Conservation (phyloP, 2,888 invertebrate genomes). For the Adelphocoris suturalis region DNA sequence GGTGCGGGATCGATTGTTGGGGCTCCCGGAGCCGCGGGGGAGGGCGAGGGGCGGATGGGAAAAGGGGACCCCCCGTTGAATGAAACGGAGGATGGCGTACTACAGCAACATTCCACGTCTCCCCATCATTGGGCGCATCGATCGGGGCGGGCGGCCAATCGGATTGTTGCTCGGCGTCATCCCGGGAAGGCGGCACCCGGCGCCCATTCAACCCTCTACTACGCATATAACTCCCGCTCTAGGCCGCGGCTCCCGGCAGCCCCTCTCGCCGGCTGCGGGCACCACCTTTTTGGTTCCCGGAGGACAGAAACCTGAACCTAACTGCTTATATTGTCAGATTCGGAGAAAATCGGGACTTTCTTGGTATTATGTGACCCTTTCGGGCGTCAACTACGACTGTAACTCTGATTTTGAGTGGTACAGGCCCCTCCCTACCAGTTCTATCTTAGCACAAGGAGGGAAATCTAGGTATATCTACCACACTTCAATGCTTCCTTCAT, state of each 20-base stretch:
- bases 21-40: neutral
- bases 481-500: too few relatives aligned
- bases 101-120: slow-evolving; percentile 68
- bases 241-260: neutral
- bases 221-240: slow-evolving; percentile 52
- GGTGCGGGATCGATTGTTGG: neutral
- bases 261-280: neutral
- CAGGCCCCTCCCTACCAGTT: too few relatives aligned
- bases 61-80: slow-evolving; percentile 31
- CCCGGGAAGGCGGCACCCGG: slow-evolving; percentile 50
- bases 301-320: neutral
- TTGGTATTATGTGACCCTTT: too few relatives aligned
- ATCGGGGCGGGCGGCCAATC: slow-evolving; percentile 60
- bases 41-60: neutral
- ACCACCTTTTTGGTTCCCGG: neutral
- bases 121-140: slow-evolving; percentile 67
- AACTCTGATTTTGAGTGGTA: too few relatives aligned
- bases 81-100: slow-evolving; percentile 70
- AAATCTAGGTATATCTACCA: too few relatives aligned
- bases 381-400: too few relatives aligned
- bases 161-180: slow-evolving; percentile 62
- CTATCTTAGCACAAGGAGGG: too few relatives aligned
- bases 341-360: too few relatives aligned
- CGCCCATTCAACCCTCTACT: slow-evolving; percentile 66
- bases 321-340: too few relatives aligned